These are phyloP conservation scores for Ceyx margarethae DNA, from an alignment of 2,113 vertebrate species.

Conservation along the genomic window DNA sequence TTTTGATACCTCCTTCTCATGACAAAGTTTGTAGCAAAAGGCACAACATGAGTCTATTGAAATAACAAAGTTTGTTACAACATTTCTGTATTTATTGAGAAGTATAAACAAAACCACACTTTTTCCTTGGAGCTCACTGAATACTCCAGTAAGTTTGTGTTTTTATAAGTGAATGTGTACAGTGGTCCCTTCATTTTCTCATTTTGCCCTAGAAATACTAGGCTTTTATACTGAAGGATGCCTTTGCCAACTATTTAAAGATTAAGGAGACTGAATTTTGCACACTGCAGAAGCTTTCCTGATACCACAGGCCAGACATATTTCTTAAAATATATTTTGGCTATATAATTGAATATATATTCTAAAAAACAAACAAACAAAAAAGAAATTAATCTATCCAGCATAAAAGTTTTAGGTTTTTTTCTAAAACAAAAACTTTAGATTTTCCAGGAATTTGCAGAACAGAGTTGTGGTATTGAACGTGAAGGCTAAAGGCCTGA, in stretches of 20 bases:
- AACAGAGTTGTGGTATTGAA: slow-evolving; percentile 11
- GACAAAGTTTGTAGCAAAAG: not conserved
- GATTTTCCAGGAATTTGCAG: not conserved
- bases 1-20: not conserved
- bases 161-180: not conserved
- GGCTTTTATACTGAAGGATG: accelerated
- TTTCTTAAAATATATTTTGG: not conserved
- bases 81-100: not conserved
- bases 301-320: not conserved
- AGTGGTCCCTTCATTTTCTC: not conserved
- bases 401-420: not conserved
- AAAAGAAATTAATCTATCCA: too few species aligned
- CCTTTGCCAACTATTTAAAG: not conserved
- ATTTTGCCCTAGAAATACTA: not conserved
- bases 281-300: not conserved
- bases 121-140: not conserved
- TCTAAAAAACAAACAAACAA: not conserved
- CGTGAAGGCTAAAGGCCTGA: not conserved
- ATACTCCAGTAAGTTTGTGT: not conserved
- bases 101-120: not conserved
- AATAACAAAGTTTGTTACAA: not conserved
- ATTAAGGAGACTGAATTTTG: not conserved
- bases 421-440: not conserved
- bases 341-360: not conserved
- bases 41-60: not conserved